Evolutionary conservation across 1,140 invertebrate genomes (phyloP), one percentile per base, ranked within the genome.

Genomic region (Dendrolimus kikuchii): DNA sequence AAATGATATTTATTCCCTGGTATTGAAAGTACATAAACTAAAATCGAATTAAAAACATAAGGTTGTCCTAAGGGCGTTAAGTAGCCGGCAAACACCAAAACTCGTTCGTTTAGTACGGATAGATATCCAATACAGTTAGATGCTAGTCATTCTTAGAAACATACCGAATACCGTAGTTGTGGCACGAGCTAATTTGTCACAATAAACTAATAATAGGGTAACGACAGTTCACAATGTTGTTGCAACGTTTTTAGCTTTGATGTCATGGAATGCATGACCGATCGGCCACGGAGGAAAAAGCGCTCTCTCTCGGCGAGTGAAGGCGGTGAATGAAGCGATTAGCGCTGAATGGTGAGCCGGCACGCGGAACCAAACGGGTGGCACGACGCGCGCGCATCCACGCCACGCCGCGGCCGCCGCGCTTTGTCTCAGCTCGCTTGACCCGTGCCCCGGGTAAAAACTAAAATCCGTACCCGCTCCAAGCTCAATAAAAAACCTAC

Each of bases 381-480:
- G 61, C 82, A 86, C 80, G 82, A 86, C 71, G 69, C 62, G 60
- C 68, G 67, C 62, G 59, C 65, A 57, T 60, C 75, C 68, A 75
- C 68, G 70, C 23, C 23, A 23, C 23, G 23, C 23, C 23, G 23
- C 23, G 23, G 23, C 23, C 23, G 23, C 59, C 56, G 71, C 65
- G 66, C 74, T 71, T 84, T 86, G 82, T 86, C 82, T 86, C 82
- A 81, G 71, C 73, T 46, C 64, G 68, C 64, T 77, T 86, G 82
- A 86, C 82, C 82, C 82, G 82, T 84, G 82, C 77, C 82, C 79
- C 74, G 59, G 55, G 67, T 63, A 78, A 81, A 81, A 85, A 79
- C 68, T 23, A 23, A 23, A 23, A 23, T 23, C 23, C 53, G 46
- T 52, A 45, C 62, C 59, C 55, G 56, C 57, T 53, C 60, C 75